Evolutionary conservation across 1,140 invertebrate genomes (phyloP).

Genomic region (Pomacea maculata): DNA sequence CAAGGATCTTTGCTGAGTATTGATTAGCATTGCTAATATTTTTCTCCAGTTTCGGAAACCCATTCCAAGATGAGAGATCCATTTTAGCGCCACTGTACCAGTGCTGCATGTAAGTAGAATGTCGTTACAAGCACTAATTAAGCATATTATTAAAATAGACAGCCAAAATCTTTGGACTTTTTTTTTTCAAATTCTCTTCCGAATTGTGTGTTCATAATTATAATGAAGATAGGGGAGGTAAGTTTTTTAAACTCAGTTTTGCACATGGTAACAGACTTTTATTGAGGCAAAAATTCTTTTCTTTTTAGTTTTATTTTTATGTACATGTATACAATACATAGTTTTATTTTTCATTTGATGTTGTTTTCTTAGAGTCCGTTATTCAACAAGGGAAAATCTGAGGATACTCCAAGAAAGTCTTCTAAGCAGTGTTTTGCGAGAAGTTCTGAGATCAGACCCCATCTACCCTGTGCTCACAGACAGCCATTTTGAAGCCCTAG

Average conservation of each 20-base stretch:
- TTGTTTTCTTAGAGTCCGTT: constrained; percentile 29
- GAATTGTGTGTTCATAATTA: too few species aligned
- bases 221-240: too few species aligned
- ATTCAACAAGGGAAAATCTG: constrained; percentile 70
- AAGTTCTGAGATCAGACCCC: constrained; percentile 66
- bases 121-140: too few species aligned
- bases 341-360: too few species aligned
- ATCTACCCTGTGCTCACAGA: constrained; percentile 76
- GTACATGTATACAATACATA: too few species aligned
- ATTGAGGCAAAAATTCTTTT: too few species aligned
- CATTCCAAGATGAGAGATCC: constrained; percentile 81
- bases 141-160: background rate
- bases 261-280: too few species aligned
- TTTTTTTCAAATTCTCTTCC: too few species aligned
- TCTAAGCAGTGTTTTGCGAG: constrained; percentile 70
- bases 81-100: constrained; percentile 90
- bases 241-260: too few species aligned
- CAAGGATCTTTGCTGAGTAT: background rate
- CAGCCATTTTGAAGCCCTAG: constrained; percentile 80
- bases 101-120: constrained; percentile 77
- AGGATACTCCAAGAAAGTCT: constrained; percentile 71
- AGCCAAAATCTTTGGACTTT: too few species aligned
- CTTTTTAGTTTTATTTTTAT: too few species aligned
- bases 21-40: background rate
- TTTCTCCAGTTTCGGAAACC: constrained; percentile 79